Evolutionary conservation across 2,113 vertebrate species (phyloP).

Genomic region (Aspiorhynchus laticeps): DNA sequence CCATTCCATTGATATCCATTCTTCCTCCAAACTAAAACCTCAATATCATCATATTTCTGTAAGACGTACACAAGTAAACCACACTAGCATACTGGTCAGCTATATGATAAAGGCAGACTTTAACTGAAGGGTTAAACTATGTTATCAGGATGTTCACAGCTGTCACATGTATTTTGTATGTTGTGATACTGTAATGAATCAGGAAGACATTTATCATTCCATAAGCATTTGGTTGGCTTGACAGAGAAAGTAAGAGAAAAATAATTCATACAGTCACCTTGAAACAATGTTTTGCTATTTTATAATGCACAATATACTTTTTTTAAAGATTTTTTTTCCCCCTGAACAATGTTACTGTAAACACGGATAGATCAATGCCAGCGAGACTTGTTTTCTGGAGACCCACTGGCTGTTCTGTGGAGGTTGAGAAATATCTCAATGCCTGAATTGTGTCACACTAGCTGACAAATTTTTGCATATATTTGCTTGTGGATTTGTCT

Average conservation of each 20-base stretch:
- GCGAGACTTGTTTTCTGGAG: background rate
- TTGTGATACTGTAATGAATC: background rate
- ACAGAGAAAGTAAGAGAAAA: background rate
- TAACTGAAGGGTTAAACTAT: background rate
- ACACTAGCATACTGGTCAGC: background rate
- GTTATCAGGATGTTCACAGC: background rate
- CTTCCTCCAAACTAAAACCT: background rate
- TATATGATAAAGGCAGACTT: background rate
- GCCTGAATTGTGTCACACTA: background rate
- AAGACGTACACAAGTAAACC: background rate
- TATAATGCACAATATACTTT: background rate
- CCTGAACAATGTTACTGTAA: background rate
- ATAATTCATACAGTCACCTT: background rate
- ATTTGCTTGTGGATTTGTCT: background rate
- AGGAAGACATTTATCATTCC: background rate
- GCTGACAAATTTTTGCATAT: background rate
- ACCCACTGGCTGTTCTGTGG: constrained; percentile 1
- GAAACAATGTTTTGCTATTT: background rate
- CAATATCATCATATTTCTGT: background rate
- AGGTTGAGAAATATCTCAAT: background rate
- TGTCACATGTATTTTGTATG: background rate
- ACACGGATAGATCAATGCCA: background rate
- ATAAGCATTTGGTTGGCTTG: background rate
- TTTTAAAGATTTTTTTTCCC: too few relatives aligned
- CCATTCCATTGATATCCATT: background rate